A percentile compares a stretch with the other conserved stretches of the same genome.
Conservation (phyloP, 1,140 invertebrate species). For the Neuroterus valhalla region DNA sequence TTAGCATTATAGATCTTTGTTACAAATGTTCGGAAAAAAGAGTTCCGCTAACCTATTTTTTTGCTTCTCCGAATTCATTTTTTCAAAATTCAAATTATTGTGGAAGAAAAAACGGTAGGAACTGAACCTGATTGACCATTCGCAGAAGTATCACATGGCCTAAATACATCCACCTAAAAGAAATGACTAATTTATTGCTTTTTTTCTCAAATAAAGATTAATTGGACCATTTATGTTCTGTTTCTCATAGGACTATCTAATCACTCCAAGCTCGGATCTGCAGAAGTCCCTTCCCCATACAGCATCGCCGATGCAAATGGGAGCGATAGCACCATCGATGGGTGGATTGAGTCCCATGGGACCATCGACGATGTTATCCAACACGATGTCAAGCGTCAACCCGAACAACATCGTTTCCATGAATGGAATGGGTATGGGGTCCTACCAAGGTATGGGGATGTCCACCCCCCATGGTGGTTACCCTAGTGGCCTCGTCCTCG, state of each 20-base stretch:
- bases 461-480: constrained; percentile 69
- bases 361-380: constrained; percentile 69
- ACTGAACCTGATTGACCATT: no score
- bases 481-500: constrained; percentile 71
- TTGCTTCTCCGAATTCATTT: no score
- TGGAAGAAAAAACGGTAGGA: no score
- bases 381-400: constrained; percentile 71
- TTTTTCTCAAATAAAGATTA: no score
- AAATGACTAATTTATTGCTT: no score
- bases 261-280: constrained; percentile 70
- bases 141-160: no score
- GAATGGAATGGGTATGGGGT: constrained; percentile 73
- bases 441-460: constrained; percentile 72
- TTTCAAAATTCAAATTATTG: no score
- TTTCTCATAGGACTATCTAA: constrained; percentile 67
- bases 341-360: constrained; percentile 72
- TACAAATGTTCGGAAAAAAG: not conserved
- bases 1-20: not conserved
- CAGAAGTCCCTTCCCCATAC: constrained; percentile 72
- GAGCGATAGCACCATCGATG: constrained; percentile 71
- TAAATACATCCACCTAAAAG: no score
- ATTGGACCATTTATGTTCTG: constrained; percentile 16
- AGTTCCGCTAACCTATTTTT: no score
- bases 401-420: constrained; percentile 74
- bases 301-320: constrained; percentile 74